A percentile compares a stretch with the other conserved stretches of the same genome.
Conservation (phyloP, 2,113 vertebrate genomes). For the Scartelaos histophorus region DNA sequence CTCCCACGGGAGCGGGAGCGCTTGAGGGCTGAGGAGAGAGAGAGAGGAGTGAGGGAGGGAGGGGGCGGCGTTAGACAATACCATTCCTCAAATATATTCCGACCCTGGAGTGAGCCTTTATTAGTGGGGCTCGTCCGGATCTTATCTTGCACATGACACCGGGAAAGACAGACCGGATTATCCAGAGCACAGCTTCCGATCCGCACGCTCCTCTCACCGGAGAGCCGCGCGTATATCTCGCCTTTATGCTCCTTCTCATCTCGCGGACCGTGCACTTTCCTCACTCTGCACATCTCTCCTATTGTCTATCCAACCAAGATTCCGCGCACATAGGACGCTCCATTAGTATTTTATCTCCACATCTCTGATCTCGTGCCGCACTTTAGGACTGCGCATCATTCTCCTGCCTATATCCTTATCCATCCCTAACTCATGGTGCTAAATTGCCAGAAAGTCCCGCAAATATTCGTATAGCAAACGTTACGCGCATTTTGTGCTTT, state of each 20-base stretch:
- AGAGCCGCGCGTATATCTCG: conserved; percentile 41
- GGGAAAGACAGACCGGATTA: conserved; percentile 53
- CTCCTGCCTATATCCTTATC: background rate
- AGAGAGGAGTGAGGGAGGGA: conserved; percentile 35
- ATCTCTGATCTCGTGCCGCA: conserved; percentile 28
- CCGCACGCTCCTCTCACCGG: conserved; percentile 47
- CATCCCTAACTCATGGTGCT: background rate
- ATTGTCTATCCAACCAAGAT: conserved; percentile 78
- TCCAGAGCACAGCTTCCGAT: conserved; percentile 41
- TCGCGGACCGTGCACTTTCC: conserved; percentile 67
- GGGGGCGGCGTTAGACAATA: conserved; percentile 75
- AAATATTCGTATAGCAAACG: background rate
- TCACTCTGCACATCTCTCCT: conserved; percentile 67
- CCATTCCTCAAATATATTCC: conserved; percentile 77
- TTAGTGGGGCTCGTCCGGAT: conserved; percentile 71
- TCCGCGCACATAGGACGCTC: conserved; percentile 17
- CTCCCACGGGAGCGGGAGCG: conserved; percentile 65
- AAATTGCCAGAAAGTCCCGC: background rate
- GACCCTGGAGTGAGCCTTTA: conserved; percentile 73
- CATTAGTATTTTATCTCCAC: background rate
- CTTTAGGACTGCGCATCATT: background rate
- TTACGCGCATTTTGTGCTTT: background rate
- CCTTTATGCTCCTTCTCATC: conserved; percentile 51
- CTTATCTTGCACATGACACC: conserved; percentile 67
- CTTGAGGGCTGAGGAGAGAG: conserved; percentile 63